These are phyloP conservation scores for Atherinosoma microstoma DNA, from an alignment of 2,797 vertebrate genomes.

Conservation along the genomic window DNA sequence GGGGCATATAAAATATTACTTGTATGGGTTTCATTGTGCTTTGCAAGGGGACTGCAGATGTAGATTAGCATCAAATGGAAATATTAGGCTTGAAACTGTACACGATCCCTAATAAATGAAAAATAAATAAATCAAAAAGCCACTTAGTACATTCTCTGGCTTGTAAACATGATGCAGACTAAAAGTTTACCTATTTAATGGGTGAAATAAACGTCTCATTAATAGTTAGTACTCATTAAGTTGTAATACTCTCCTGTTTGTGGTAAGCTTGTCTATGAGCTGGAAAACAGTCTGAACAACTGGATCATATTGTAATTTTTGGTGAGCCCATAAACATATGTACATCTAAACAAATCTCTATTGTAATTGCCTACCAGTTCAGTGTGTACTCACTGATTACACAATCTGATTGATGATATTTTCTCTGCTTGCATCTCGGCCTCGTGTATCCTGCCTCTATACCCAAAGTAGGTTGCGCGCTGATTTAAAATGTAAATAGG, in stretches of 20 bases:
- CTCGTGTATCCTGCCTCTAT: conserved; percentile 1
- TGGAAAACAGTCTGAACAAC: not conserved
- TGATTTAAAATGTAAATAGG: conserved; percentile 61
- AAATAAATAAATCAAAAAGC: not conserved
- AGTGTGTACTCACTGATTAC: not conserved
- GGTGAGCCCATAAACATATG: not conserved
- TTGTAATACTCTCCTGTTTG: not conserved
- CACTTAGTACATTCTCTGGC: not conserved
- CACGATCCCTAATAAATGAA: not conserved
- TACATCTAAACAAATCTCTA: not conserved
- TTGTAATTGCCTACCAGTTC: too few species aligned
- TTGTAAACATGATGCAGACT: not conserved
- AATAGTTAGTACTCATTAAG: too few species aligned
- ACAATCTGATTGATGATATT: conserved; percentile 6
- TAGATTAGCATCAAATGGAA: not conserved
- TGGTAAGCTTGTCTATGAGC: not conserved
- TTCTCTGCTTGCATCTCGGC: conserved; percentile 4
- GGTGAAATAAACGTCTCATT: not conserved
- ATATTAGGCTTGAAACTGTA: not conserved
- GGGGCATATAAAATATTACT: too few species aligned
- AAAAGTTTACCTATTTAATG: not conserved
- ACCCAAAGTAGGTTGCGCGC: conserved; percentile 16
- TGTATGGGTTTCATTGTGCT: too few species aligned
- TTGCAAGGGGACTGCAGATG: not conserved
- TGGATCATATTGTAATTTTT: not conserved